Conservation (phyloP, 2,113 vertebrate species). For the Macrotis lagotis region DNA sequence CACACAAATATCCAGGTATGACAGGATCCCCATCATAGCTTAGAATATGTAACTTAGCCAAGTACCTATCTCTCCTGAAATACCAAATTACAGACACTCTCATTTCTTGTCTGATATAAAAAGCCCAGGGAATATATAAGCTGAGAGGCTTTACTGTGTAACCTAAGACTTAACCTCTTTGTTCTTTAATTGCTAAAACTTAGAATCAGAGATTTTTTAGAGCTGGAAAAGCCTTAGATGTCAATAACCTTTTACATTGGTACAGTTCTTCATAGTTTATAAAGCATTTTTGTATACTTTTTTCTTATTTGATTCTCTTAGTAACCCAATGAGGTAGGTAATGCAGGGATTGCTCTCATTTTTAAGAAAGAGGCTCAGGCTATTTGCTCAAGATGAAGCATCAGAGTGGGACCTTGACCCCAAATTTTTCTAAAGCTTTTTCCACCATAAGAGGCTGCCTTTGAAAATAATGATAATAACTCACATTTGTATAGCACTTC, state of each 20-base stretch:
- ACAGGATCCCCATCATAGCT: neutral
- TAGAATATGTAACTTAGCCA: neutral
- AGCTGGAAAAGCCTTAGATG: neutral
- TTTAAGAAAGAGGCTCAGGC: neutral
- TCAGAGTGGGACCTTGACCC: neutral
- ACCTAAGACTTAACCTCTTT: neutral
- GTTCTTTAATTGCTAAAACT: neutral
- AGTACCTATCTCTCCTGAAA: neutral
- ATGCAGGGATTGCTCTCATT: neutral
- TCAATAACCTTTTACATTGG: neutral
- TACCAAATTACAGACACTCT: neutral
- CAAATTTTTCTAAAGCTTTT: neutral
- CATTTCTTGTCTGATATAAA: neutral
- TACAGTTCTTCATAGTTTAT: neutral
- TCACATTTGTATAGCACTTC: neutral
- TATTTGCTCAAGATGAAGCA: neutral
- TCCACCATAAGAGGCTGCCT: neutral
- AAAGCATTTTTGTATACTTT: neutral
- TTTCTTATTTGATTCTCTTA: neutral
- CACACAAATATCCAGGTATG: neutral
- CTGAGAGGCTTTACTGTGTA: neutral
- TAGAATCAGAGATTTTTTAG: neutral
- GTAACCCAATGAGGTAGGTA: neutral
- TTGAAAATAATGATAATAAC: neutral
- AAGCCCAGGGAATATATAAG: neutral